Percentiles rank a stretch among this genome's conserved stretches.
phyloP scores from a whole-genome alignment of 1,140 invertebrate genomes.

The Pogonognathellus flavescens region DNA sequence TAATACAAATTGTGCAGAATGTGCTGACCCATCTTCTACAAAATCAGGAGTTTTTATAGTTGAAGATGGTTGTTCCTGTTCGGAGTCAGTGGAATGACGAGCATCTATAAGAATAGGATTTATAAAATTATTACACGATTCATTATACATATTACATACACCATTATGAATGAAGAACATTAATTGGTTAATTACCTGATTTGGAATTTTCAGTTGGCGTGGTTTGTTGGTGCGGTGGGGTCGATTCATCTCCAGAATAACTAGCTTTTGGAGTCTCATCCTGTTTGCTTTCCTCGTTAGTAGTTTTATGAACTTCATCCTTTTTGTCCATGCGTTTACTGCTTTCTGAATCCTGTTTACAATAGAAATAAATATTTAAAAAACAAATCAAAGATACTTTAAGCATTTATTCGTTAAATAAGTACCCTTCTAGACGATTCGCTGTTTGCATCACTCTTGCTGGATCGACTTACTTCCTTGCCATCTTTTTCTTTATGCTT shows the following conservation, averaged over 20 bases:
- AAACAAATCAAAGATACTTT: background rate
- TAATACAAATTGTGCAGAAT: background rate
- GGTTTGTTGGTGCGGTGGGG: background rate
- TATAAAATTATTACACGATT: background rate
- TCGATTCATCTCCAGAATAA: slow-evolving; percentile 4
- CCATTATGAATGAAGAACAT: too few species aligned
- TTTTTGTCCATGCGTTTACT: background rate
- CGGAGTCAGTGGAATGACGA: slow-evolving; percentile 56
- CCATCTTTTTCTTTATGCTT: slow-evolving; percentile 6
- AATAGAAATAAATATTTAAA: background rate
- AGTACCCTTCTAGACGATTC: background rate
- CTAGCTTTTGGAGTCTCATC: background rate
- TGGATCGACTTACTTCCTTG: background rate
- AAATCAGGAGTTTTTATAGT: slow-evolving; percentile 67
- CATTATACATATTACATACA: background rate
- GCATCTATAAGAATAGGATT: background rate
- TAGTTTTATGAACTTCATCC: background rate
- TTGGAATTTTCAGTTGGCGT: slow-evolving; percentile 16
- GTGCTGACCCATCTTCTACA: slow-evolving; percentile 21
- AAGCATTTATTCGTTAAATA: background rate
- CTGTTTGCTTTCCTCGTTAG: background rate
- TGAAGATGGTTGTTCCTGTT: slow-evolving; percentile 66
- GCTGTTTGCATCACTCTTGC: background rate
- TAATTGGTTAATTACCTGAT: slow-evolving; percentile 12
- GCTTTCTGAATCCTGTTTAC: background rate